Evolutionary conservation across 2,797 vertebrate genomes (phyloP).

Genomic region (Dicrostonyx torquatus): DNA sequence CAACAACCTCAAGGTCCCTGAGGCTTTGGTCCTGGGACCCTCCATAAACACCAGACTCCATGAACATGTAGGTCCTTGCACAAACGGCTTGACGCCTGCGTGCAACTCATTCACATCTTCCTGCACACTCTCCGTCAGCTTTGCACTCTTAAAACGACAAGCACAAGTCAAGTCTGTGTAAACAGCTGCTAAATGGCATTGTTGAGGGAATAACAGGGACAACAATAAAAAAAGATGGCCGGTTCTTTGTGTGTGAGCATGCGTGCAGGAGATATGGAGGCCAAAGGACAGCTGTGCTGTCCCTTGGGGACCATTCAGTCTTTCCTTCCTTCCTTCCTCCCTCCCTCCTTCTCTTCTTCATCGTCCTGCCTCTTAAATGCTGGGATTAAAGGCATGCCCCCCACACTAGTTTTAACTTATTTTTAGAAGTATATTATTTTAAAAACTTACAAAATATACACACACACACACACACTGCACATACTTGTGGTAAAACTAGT

Average conservation of each 20-base stretch:
- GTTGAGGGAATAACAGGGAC: background rate
- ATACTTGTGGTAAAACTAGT: background rate
- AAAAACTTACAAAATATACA: background rate
- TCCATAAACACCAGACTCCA: background rate
- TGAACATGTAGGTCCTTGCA: too few relatives aligned
- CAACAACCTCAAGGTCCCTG: background rate
- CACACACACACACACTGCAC: background rate
- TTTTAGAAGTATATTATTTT: background rate
- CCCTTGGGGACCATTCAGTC: background rate
- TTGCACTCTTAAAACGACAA: background rate
- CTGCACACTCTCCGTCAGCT: background rate
- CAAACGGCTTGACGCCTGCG: background rate
- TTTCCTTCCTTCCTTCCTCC: background rate
- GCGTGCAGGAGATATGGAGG: background rate
- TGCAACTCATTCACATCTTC: background rate
- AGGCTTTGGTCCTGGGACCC: background rate
- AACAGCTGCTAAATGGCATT: background rate
- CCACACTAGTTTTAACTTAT: background rate
- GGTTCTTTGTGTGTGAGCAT: background rate
- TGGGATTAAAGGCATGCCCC: background rate
- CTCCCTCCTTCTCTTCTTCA: background rate
- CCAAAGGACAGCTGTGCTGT: background rate
- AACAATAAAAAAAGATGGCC: background rate
- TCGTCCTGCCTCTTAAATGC: background rate
- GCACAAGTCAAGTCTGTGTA: background rate